These are phyloP conservation scores for Andrena chrysosceles DNA, from an alignment of 2,888 invertebrate species.

Conservation along the genomic window DNA sequence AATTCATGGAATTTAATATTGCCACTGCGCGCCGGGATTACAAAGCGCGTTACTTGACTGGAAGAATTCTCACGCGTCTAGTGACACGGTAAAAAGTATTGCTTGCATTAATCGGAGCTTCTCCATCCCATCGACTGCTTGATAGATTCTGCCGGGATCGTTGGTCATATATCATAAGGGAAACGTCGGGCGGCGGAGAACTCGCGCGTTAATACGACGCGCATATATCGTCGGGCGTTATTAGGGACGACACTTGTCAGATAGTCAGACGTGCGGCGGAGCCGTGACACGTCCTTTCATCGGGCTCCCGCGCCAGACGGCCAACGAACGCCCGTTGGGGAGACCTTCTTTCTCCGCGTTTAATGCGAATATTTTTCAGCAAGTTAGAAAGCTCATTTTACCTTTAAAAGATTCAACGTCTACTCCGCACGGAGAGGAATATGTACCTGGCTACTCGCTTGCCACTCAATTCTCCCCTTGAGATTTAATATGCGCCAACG, in stretches of 20 bases:
- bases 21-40: background rate
- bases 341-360: background rate
- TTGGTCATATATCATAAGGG: conserved; percentile 33
- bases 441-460: too few species aligned
- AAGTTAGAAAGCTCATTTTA: background rate
- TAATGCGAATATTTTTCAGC: conserved; percentile 4
- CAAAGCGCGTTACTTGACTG: conserved; percentile 3
- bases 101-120: conserved; percentile 27
- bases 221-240: conserved; percentile 20
- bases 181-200: conserved; percentile 17
- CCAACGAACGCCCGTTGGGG: background rate
- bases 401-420: background rate
- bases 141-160: conserved; percentile 39
- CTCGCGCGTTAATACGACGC: conserved; percentile 36
- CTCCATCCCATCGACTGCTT: background rate
- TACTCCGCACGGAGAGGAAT: too few species aligned
- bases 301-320: background rate
- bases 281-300: conserved; percentile 6
- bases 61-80: conserved; percentile 11
- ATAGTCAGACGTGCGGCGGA: conserved; percentile 16
- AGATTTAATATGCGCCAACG: background rate
- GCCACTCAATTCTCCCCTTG: background rate
- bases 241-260: conserved; percentile 50
- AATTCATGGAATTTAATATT: conserved; percentile 48
- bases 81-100: conserved; percentile 15